Base-by-base conservation (phyloP, 2,113 vertebrate genomes). In the Silurus asotus region DNA sequence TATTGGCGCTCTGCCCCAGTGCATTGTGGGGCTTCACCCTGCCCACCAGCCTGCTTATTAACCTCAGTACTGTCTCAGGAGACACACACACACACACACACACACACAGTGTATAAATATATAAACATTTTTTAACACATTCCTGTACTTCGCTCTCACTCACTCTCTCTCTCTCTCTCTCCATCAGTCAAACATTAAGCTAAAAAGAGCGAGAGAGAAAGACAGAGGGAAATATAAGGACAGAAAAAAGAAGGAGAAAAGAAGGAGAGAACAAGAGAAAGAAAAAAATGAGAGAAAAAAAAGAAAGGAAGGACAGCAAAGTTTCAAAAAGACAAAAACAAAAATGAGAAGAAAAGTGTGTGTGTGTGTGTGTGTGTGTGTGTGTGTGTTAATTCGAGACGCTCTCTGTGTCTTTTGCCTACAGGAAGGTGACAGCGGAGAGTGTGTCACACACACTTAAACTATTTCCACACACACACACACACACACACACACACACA, bases 371-470 rank as follows among this genome's bases (percentile, higher is more conserved):
- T 59, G 56, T 56, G 49, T 53, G 49, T 80, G 78, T 59, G 77
- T 79, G 77, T 58, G 58, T 48, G 56, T 11, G 58, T 23, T 61
- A 5, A 62, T 62, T 62, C n/a, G 23, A 64, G 14, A 64, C 79
- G 7, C 58, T 45, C 56, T 64, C 59, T 17, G 61, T 25, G 61
- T 82, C 62, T 82, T 82, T 82, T 51, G 79, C 79, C 59, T 81
- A 20, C 79, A 64, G 79, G 79, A 81, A 81, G 79, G 79, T 81
- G 58, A 81, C 9, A 81, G 79, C 5, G 10, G 58, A 64, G 79
- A 62, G 58, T 61, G 13, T 81, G 72, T 53, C 45, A 75, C 78
- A 81, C 58, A 61, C 78, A 61, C 49, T 23, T 62, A 37, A 37
- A 81, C 56, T 62, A 81, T 62, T 8, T 48, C 28, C 56, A 62